These are phyloP conservation scores for Hydroisotoma schaefferi DNA, from an alignment of 2,888 invertebrate genomes.

Conservation along the genomic window DNA sequence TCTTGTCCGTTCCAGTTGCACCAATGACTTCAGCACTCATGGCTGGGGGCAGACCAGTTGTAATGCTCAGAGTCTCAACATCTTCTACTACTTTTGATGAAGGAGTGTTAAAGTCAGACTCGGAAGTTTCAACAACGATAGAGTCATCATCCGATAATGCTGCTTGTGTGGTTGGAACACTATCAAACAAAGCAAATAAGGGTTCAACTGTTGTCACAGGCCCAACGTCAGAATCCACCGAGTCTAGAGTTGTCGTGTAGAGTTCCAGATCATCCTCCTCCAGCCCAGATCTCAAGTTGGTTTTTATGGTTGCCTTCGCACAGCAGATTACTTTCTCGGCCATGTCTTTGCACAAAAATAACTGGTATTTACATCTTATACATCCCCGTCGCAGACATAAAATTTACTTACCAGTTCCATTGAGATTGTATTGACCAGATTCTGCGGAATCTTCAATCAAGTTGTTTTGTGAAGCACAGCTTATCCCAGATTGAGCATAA, in stretches of 20 bases:
- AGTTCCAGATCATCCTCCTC: slow-evolving; percentile 31
- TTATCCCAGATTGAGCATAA: slow-evolving; percentile 24
- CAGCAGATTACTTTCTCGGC: slow-evolving; percentile 35
- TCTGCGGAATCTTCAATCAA: slow-evolving; percentile 11
- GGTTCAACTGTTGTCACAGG: not conserved
- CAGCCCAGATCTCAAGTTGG: slow-evolving; percentile 25
- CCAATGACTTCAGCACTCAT: slow-evolving; percentile 6
- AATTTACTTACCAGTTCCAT: not conserved
- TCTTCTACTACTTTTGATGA: not conserved
- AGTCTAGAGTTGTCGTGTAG: slow-evolving; percentile 18
- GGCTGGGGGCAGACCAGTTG: not conserved
- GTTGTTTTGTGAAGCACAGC: slow-evolving; percentile 21
- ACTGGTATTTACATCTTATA: too few species aligned
- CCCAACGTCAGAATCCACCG: not conserved
- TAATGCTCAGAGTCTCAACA: not conserved
- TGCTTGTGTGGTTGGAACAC: slow-evolving; percentile 4
- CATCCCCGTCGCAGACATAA: not conserved
- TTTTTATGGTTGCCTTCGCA: slow-evolving; percentile 32
- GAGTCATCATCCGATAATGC: slow-evolving; percentile 11
- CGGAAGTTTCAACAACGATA: slow-evolving; percentile 12
- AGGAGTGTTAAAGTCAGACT: not conserved
- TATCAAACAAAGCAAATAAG: not conserved
- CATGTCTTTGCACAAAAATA: slow-evolving; percentile 10
- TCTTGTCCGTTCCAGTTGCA: slow-evolving; percentile 14
- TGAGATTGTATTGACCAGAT: not conserved